Evolutionary conservation across 2,888 invertebrate species (phyloP).

Genomic region (Bruchidius siliquastri): DNA sequence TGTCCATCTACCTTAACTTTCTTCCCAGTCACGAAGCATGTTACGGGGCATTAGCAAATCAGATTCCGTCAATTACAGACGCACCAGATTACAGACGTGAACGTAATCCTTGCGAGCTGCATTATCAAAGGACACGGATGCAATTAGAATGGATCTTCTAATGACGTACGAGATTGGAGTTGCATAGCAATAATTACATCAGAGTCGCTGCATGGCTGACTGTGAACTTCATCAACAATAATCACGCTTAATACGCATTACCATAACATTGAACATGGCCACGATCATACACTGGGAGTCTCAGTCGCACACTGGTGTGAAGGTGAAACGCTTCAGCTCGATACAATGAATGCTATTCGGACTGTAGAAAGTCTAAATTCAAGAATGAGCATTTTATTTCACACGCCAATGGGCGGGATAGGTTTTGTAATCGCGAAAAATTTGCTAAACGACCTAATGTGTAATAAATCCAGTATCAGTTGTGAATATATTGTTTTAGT

Average conservation of each 20-base stretch:
- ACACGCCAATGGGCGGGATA: too few relatives aligned
- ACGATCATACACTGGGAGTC: background rate
- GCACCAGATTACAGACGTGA: background rate
- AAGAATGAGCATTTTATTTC: too few relatives aligned
- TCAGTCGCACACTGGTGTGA: background rate
- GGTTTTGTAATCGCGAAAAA: too few relatives aligned
- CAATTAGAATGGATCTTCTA: constrained; percentile 20
- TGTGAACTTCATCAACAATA: constrained; percentile 22
- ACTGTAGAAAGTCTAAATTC: too few relatives aligned
- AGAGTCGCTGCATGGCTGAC: constrained; percentile 10
- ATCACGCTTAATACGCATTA: constrained; percentile 24
- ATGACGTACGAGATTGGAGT: constrained; percentile 18
- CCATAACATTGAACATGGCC: constrained; percentile 16
- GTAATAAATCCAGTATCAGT: too few relatives aligned
- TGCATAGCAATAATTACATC: constrained; percentile 24
- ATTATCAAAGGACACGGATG: constrained; percentile 16
- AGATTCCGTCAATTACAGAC: background rate
- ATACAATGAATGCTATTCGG: too few relatives aligned
- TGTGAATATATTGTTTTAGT: too few relatives aligned
- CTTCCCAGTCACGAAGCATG: background rate
- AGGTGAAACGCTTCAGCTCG: too few relatives aligned
- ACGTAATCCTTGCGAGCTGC: constrained; percentile 2
- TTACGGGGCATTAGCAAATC: background rate
- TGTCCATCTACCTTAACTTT: background rate
- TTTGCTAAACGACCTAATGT: too few relatives aligned